A percentile compares a stretch with the other conserved stretches of the same genome.
phyloP scores from a whole-genome alignment of 2,113 vertebrate species.

The Cavia aperea region DNA sequence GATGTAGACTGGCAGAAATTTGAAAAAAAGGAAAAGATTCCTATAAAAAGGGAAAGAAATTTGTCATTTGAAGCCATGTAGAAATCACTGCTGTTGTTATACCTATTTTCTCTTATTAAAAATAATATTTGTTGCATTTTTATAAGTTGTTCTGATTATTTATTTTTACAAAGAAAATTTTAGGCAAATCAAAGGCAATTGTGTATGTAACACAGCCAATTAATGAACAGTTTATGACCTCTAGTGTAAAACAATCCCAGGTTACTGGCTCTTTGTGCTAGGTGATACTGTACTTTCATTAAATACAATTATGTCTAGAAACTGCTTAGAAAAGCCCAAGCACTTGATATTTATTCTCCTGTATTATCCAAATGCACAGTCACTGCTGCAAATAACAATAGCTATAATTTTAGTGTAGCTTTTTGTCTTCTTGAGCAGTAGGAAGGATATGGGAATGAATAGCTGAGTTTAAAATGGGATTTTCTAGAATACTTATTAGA shows the following conservation, averaged over 20 bases:
- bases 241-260: not conserved
- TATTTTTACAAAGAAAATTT: not conserved
- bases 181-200: not conserved
- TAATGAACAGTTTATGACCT: not conserved
- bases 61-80: not conserved
- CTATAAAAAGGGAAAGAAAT: not conserved
- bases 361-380: not conserved
- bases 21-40: not conserved
- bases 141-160: not conserved
- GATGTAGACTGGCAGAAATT: not conserved
- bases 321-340: not conserved
- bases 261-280: not conserved
- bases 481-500: not conserved
- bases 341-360: not conserved
- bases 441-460: not conserved
- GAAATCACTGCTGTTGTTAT: not conserved
- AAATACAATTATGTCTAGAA: slow-evolving; percentile 14
- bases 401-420: not conserved
- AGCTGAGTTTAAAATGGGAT: not conserved
- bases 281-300: not conserved
- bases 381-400: not conserved
- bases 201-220: not conserved
- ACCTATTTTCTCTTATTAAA: not conserved
- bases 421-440: not conserved
- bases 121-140: not conserved